These are phyloP conservation scores for Mythimna loreyi DNA, from an alignment of 2,888 invertebrate species.

Conservation along the genomic window DNA sequence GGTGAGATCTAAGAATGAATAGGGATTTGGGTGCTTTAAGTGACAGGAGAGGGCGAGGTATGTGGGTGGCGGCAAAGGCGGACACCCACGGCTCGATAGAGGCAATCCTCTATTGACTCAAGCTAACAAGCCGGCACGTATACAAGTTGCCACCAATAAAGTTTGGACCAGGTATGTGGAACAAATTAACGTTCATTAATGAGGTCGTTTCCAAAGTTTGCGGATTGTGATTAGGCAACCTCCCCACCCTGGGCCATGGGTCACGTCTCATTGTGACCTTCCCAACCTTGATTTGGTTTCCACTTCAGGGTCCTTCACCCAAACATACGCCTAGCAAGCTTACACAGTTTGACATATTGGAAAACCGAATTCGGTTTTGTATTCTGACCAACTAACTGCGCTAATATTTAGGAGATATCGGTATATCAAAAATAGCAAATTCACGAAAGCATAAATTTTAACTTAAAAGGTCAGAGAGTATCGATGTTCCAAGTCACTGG, in stretches of 20 bases:
- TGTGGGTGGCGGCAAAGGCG: constrained; percentile 81
- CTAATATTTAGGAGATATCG: constrained; percentile 50
- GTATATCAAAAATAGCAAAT: constrained; percentile 59
- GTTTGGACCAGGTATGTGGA: constrained; percentile 76
- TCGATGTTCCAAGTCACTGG: constrained; percentile 87
- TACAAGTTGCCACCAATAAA: constrained; percentile 79
- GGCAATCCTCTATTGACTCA: constrained; percentile 80
- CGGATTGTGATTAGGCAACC: constrained; percentile 76
- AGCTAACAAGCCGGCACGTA: constrained; percentile 84
- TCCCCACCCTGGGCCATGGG: constrained; percentile 90
- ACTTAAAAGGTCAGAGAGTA: constrained; percentile 74
- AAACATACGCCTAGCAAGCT: constrained; percentile 84
- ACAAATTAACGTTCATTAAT: constrained; percentile 75
- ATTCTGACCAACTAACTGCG: constrained; percentile 59
- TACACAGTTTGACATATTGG: constrained; percentile 75
- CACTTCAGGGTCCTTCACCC: constrained; percentile 93
- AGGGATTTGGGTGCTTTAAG: constrained; percentile 77
- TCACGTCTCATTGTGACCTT: constrained; percentile 94
- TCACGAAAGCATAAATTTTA: constrained; percentile 66
- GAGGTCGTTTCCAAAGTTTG: constrained; percentile 78
- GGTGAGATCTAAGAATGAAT: constrained; percentile 80
- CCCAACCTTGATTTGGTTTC: constrained; percentile 96
- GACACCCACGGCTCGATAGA: constrained; percentile 91
- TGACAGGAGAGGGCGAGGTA: constrained; percentile 78
- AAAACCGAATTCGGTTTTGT: constrained; percentile 78